Evolutionary conservation across 2,797 vertebrate species (phyloP), one percentile per base, ranked within the genome.

Genomic region (Pagetopsis macropterus): DNA sequence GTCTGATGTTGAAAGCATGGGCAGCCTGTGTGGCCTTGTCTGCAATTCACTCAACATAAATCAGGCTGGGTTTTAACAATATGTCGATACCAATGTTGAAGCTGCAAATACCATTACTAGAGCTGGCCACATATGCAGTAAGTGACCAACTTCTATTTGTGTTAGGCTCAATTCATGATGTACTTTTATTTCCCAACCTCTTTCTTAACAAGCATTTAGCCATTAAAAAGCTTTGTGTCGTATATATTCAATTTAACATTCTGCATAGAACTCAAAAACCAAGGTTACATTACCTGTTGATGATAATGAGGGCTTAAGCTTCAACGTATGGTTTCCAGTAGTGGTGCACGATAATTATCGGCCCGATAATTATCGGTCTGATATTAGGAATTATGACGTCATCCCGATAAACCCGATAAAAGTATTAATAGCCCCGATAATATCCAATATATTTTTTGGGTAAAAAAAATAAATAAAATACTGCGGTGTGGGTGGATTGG

Each of bases 1-100:
- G 73, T 63, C 66, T 81, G 82, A 89, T 69, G 75, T 43, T 81
- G 77, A 84, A 83, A 73, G 79, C 67, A 51, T 19, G 31, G 57
- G 64, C 86, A 40, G 67, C 75, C 57, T 90, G 90, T 91, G 89
- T 92, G 92, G 89, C 81, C 88, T 67, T 15, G 50, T 81, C 67
- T 80, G 52, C 78, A 66, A 81, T 44, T 50, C 59, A 48, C 54
- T 69, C 9, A 0, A 52, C 31, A 21, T 65, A 58, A 75, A 58
- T 80, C 52, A 57, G 46, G 41, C 17, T n/a, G 46, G 21, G 46
- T 70, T 79, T 81, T 73, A 60, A 75, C 54, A 12, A 55, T 48
- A 41, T 21, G 61, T 62, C 2, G 3, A 55, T 23, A 65, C 69
- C 43, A 79, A 52, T 61, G 48, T 19, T 2, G 61, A 37, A 58